These are phyloP conservation scores for Tetramorium bicarinatum DNA, from an alignment of 2,888 invertebrate genomes.

Conservation along the genomic window DNA sequence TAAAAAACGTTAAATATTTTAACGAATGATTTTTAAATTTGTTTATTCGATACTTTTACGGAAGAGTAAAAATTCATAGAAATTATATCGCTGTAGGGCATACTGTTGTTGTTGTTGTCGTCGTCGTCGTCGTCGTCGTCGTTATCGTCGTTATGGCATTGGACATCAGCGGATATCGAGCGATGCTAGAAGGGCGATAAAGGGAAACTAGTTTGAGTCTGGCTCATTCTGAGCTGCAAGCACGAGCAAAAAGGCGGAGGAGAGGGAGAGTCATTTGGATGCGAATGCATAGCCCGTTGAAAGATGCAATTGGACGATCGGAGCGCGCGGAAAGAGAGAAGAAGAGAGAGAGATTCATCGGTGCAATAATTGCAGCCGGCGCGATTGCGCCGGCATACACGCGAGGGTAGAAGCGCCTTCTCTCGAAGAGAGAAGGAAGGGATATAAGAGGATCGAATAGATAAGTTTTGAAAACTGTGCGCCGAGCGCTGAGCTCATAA, in stretches of 20 bases:
- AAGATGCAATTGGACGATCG: constrained; percentile 63
- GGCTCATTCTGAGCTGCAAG: constrained; percentile 18
- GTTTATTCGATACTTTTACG: background rate
- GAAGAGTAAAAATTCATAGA: background rate
- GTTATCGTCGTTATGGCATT: constrained; percentile 2
- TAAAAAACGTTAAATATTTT: background rate
- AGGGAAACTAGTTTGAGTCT: constrained; percentile 42
- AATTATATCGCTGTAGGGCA: background rate
- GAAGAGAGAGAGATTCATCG: constrained; percentile 36
- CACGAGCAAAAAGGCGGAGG: constrained; percentile 19
- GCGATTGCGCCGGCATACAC: constrained; percentile 61
- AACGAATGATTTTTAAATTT: background rate
- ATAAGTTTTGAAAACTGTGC: constrained; percentile 70
- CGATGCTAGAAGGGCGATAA: constrained; percentile 48
- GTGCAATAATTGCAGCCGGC: constrained; percentile 67
- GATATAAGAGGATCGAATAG: constrained; percentile 20
- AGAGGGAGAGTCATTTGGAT: constrained; percentile 60
- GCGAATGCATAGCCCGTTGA: constrained; percentile 65
- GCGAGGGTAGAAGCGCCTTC: constrained; percentile 32
- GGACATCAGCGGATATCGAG: constrained; percentile 19
- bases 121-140: constrained; percentile 1
- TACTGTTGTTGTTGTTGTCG: background rate
- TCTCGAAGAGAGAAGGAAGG: background rate
- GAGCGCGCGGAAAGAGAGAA: background rate
- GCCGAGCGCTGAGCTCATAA: constrained; percentile 66